A percentile compares a stretch with the other conserved stretches of the same genome.
Conservation (phyloP, 2,888 invertebrate species). For the Drymonia ruficornis region DNA sequence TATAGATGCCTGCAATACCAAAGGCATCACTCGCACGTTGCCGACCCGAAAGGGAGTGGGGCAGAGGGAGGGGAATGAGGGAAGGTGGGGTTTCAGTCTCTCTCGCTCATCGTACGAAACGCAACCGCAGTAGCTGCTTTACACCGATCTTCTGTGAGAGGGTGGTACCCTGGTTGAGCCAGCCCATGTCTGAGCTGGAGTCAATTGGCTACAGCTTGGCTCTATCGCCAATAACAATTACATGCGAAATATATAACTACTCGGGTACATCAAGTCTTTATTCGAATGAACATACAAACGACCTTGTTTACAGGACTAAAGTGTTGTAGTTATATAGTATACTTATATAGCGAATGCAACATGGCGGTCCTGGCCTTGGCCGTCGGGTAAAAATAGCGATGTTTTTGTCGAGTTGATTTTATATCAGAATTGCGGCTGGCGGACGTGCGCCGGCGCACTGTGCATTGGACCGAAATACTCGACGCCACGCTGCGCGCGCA, state of each 20-base stretch:
- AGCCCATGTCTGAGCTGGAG: too few species aligned
- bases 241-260: background rate
- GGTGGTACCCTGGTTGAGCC: too few species aligned
- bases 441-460: constrained; percentile 32
- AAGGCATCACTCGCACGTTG: too few species aligned
- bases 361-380: constrained; percentile 76
- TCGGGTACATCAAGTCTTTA: background rate
- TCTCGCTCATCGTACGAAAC: too few species aligned
- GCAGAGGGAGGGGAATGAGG: too few species aligned
- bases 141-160: too few species aligned
- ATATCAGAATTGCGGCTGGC: constrained; percentile 61
- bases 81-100: too few species aligned
- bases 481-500: constrained; percentile 28
- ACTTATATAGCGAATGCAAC: constrained; percentile 67
- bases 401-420: constrained; percentile 76
- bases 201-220: too few species aligned
- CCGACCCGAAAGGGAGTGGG: too few species aligned
- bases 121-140: too few species aligned
- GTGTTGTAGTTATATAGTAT: constrained; percentile 52
- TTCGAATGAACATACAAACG: constrained; percentile 41
- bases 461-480: constrained; percentile 40
- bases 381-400: constrained; percentile 77
- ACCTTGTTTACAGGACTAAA: constrained; percentile 70
- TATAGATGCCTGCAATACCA: too few species aligned
- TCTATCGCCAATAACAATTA: too few species aligned